Evolutionary conservation across 2,797 vertebrate genomes (phyloP).

Genomic region (Ptychobarbus kaznakovi): DNA sequence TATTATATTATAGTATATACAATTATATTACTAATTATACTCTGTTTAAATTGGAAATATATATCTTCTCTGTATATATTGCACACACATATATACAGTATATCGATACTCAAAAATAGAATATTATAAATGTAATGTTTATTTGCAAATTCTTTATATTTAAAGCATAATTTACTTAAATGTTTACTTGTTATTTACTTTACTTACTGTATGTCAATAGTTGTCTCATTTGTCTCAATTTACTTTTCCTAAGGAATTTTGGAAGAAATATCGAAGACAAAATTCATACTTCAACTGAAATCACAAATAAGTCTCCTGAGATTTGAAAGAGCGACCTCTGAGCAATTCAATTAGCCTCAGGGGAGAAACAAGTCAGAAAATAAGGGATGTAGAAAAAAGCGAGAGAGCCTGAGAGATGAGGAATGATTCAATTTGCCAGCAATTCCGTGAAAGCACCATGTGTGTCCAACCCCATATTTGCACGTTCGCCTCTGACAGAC

Average conservation of each 20-base stretch:
- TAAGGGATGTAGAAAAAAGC: conserved; percentile 21
- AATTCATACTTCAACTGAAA: conserved; percentile 4
- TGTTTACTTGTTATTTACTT: not conserved
- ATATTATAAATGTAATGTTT: not conserved
- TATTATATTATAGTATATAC: not conserved
- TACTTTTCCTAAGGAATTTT: not conserved
- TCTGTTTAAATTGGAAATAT: not conserved
- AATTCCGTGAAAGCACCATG: conserved; percentile 9
- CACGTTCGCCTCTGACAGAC: conserved; percentile 9
- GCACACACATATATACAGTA: not conserved
- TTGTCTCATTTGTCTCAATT: not conserved
- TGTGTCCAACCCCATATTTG: conserved; percentile 33
- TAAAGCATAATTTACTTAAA: not conserved
- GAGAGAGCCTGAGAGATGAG: conserved; percentile 65
- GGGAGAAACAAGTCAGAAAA: conserved; percentile 17
- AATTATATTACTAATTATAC: not conserved
- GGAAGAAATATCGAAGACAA: not conserved
- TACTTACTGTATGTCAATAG: not conserved
- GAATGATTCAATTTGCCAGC: conserved; percentile 51
- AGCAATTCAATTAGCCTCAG: not conserved
- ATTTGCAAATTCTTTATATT: not conserved
- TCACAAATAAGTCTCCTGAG: not conserved
- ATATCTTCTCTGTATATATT: not conserved
- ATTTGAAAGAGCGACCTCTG: not conserved
- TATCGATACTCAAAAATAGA: not conserved